Evolutionary conservation across 2,888 invertebrate species (phyloP).

Genomic region (Temnothorax ravouxi): DNA sequence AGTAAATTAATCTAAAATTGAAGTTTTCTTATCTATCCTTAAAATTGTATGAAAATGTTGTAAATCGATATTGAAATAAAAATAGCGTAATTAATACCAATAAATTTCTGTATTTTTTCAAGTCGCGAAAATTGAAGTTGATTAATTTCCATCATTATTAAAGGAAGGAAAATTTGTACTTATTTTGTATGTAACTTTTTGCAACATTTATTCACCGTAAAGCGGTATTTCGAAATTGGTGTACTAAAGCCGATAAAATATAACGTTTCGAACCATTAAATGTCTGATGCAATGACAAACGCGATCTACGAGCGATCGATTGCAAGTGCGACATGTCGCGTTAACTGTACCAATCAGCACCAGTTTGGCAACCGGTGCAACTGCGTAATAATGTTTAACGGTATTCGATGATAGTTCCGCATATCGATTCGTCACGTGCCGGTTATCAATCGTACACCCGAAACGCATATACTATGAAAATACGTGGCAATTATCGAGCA

Average conservation of each 20-base stretch:
- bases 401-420: background rate
- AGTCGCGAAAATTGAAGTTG: background rate
- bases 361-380: constrained; percentile 33
- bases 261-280: constrained; percentile 2
- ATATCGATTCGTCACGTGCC: background rate
- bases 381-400: constrained; percentile 31
- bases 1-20: background rate
- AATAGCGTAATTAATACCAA: background rate
- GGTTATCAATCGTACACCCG: background rate
- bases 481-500: background rate
- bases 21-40: background rate
- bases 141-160: background rate
- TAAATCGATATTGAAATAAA: background rate
- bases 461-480: constrained; percentile 4
- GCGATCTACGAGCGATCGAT: constrained; percentile 34
- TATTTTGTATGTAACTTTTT: background rate
- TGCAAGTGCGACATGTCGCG: constrained; percentile 31
- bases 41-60: background rate
- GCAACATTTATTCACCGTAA: background rate
- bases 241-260: background rate
- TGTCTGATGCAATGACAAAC: constrained; percentile 2
- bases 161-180: background rate
- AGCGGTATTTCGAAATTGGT: background rate
- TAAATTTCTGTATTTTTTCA: background rate
- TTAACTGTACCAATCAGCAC: constrained; percentile 44